Conservation (phyloP, 2,888 invertebrate species). For the Podabrus alpinus region DNA sequence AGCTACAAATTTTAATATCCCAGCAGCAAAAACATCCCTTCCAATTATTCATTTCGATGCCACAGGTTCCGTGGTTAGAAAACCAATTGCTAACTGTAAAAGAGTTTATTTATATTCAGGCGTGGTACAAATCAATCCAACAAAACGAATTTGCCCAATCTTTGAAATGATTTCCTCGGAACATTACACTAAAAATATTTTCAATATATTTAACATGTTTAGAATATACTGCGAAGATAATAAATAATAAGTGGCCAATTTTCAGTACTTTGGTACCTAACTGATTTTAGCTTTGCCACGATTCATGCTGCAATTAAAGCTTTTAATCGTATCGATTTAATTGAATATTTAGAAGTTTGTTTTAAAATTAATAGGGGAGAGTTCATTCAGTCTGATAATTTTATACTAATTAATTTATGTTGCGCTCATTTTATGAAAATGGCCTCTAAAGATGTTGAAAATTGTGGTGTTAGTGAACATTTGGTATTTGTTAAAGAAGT, state of each 20-base stretch:
- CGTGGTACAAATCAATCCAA: background rate
- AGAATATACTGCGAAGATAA: constrained; percentile 15
- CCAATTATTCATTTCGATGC: constrained; percentile 30
- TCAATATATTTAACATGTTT: background rate
- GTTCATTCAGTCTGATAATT: no score
- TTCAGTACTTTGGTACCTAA: constrained; percentile 26
- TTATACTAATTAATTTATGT: no score
- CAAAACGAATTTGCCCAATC: background rate
- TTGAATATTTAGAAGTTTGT: no score
- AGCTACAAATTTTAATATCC: constrained; percentile 13
- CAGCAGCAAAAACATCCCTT: background rate
- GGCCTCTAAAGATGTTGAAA: no score
- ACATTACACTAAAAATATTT: background rate
- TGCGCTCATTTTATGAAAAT: no score
- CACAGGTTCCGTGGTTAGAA: constrained; percentile 28
- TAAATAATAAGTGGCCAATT: constrained; percentile 25
- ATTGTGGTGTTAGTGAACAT: no score
- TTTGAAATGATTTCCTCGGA: background rate
- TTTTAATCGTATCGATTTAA: no score
- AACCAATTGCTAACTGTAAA: constrained; percentile 14
- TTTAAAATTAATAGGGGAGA: no score
- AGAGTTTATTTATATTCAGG: background rate
- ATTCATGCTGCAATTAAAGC: constrained; percentile 19
- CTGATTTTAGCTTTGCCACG: constrained; percentile 31
- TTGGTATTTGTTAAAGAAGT: no score